phyloP scores from a whole-genome alignment of 2,113 vertebrate species.

The Chunga burmeisteri region DNA sequence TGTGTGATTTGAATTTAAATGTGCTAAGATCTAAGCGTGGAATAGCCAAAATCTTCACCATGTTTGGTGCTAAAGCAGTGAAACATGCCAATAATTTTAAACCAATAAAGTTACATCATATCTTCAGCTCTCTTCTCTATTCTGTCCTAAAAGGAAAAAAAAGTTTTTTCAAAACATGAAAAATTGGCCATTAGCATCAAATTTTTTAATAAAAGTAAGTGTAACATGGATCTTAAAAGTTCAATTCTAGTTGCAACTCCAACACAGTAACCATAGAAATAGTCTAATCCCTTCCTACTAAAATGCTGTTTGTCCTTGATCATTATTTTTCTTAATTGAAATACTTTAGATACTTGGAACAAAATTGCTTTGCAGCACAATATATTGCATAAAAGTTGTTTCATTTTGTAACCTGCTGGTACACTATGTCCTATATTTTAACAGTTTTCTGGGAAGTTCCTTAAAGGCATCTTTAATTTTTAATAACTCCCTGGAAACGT shows the following conservation, averaged over 20 bases:
- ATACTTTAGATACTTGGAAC: not conserved
- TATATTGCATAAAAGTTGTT: not conserved
- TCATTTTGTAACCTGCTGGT: constrained; percentile 24
- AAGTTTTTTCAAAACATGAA: accelerated
- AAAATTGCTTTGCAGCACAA: constrained; percentile 3
- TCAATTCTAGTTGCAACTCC: not conserved
- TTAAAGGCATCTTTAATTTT: constrained; percentile 60
- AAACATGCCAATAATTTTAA: not conserved
- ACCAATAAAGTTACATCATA: accelerated
- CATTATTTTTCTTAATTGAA: constrained; percentile 54
- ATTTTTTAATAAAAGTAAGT: not conserved
- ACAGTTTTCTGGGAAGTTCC: constrained; percentile 44
- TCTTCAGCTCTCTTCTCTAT: not conserved
- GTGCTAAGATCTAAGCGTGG: not conserved
- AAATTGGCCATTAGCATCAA: not conserved
- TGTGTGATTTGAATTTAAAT: not conserved
- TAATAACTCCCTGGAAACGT: constrained; percentile 35
- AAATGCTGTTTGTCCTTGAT: not conserved
- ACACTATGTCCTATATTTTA: constrained; percentile 39
- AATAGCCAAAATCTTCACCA: not conserved
- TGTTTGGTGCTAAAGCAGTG: not conserved
- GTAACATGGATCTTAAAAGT: not conserved
- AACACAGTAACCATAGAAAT: constrained; percentile 37
- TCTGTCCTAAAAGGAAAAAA: not conserved
- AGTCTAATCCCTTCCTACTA: not conserved